phyloP scores from a whole-genome alignment of 1,140 invertebrate species.

The Coelopa frigida region DNA sequence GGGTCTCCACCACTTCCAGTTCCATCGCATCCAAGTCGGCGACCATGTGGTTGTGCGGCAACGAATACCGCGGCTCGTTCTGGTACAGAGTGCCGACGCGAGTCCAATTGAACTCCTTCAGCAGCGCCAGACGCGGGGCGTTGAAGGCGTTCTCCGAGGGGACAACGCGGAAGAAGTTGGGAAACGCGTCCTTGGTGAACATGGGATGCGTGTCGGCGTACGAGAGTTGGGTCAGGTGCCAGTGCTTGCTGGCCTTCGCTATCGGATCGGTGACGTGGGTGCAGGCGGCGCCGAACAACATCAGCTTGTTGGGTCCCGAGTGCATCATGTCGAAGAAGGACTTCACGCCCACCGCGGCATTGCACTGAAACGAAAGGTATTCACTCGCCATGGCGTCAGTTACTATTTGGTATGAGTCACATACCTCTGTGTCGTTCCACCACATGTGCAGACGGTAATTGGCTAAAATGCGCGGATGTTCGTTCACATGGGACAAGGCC shows the following conservation, averaged over 20 bases:
- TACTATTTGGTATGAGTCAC: constrained; percentile 10
- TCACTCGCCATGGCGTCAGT: no score
- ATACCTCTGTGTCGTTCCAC: constrained; percentile 92
- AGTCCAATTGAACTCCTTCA: constrained; percentile 94
- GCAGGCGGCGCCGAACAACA: constrained; percentile 94
- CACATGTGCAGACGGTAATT: constrained; percentile 87
- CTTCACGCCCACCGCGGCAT: constrained; percentile 95
- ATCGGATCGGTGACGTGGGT: constrained; percentile 95
- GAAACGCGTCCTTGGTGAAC: constrained; percentile 90
- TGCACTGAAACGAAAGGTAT: constrained; percentile 77
- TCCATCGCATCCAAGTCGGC: constrained; percentile 76
- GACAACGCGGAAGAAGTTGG: constrained; percentile 93
- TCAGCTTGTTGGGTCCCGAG: constrained; percentile 79
- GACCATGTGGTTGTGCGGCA: constrained; percentile 87
- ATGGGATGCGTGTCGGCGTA: constrained; percentile 98
- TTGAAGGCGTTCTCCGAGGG: constrained; percentile 96
- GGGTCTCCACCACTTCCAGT: constrained; percentile 81
- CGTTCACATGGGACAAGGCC: constrained; percentile 87
- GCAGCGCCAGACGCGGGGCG: constrained; percentile 76
- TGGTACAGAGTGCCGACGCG: constrained; percentile 95
- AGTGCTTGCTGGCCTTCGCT: constrained; percentile 93
- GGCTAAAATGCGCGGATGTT: constrained; percentile 70
- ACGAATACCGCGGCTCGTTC: constrained; percentile 86
- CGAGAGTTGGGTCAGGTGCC: constrained; percentile 93
- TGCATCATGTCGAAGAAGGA: constrained; percentile 99